Conservation (phyloP, 1,140 invertebrate species). For the Drosophila malerkotliana region DNA sequence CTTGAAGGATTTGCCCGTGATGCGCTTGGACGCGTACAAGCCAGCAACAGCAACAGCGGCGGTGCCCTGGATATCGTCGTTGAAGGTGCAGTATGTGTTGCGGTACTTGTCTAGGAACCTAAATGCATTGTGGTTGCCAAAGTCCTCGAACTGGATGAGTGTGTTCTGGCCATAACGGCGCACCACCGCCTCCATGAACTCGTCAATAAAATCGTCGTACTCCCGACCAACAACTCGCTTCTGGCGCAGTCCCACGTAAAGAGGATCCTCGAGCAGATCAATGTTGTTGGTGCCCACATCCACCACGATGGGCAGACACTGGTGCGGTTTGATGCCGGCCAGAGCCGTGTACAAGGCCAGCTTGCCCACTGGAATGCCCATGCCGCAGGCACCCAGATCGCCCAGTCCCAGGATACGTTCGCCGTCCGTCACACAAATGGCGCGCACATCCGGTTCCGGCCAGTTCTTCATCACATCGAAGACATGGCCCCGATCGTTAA, state of each 20-base stretch:
- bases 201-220: slow-evolving; percentile 98
- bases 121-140: slow-evolving; percentile 97
- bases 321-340: slow-evolving; percentile 96
- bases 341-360: slow-evolving; percentile 96
- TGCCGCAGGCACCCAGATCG: slow-evolving; percentile 95
- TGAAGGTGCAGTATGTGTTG: slow-evolving; percentile 96
- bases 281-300: slow-evolving; percentile 97
- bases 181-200: slow-evolving; percentile 98
- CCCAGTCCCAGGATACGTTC: slow-evolving; percentile 97
- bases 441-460: slow-evolving; percentile 96
- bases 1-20: slow-evolving; percentile 91
- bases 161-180: slow-evolving; percentile 95
- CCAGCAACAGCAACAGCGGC: slow-evolving; percentile 96
- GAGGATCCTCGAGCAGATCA: slow-evolving; percentile 94
- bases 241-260: slow-evolving; percentile 97
- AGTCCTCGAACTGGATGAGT: slow-evolving; percentile 98
- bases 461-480: slow-evolving; percentile 95
- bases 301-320: slow-evolving; percentile 95
- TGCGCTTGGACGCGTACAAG: slow-evolving; percentile 91
- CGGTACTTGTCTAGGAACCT: slow-evolving; percentile 95
- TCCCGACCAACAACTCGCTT: slow-evolving; percentile 92
- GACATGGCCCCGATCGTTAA: slow-evolving; percentile 97
- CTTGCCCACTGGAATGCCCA: slow-evolving; percentile 97
- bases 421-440: slow-evolving; percentile 97
- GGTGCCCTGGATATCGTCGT: slow-evolving; percentile 98